These are phyloP conservation scores for Microchirus variegatus DNA, from an alignment of 2,797 vertebrate genomes.

Conservation along the genomic window DNA sequence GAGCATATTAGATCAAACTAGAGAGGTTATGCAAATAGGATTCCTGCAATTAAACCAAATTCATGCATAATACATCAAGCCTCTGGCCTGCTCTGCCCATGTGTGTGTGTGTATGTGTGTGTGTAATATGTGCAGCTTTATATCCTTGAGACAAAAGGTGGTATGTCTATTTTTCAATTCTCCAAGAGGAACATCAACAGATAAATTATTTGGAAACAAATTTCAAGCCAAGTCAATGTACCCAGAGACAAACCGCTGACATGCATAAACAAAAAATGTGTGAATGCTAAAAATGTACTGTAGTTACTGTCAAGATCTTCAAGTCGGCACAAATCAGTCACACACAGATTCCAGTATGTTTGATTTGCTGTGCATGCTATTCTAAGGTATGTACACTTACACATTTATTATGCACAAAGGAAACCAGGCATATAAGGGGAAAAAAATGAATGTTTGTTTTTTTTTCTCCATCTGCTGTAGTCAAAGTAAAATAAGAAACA, in stretches of 20 bases:
- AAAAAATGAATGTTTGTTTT: no score
- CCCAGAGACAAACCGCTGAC: neutral
- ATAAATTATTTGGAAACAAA: constrained; percentile 22
- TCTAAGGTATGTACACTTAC: neutral
- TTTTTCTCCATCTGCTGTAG: no score
- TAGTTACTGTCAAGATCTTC: neutral
- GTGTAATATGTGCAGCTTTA: constrained; percentile 36
- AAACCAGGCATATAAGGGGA: neutral
- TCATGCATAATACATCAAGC: constrained; percentile 76
- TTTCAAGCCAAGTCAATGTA: neutral
- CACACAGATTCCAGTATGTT: neutral
- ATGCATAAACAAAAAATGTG: neutral
- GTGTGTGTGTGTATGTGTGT: constrained; percentile 27
- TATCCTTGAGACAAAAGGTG: constrained; percentile 43
- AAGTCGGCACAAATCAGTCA: neutral
- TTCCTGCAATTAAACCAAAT: constrained; percentile 72
- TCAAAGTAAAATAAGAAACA: no score
- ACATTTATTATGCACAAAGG: neutral
- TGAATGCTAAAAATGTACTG: constrained; percentile 1
- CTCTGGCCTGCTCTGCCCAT: constrained; percentile 30
- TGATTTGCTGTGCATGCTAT: neutral
- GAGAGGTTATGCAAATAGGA: constrained; percentile 75
- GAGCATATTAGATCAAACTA: constrained; percentile 71
- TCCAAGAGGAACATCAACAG: constrained; percentile 25
- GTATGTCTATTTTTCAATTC: constrained; percentile 33